phyloP scores from a whole-genome alignment of 1,140 invertebrate genomes.

The Thaumatotibia leucotreta region DNA sequence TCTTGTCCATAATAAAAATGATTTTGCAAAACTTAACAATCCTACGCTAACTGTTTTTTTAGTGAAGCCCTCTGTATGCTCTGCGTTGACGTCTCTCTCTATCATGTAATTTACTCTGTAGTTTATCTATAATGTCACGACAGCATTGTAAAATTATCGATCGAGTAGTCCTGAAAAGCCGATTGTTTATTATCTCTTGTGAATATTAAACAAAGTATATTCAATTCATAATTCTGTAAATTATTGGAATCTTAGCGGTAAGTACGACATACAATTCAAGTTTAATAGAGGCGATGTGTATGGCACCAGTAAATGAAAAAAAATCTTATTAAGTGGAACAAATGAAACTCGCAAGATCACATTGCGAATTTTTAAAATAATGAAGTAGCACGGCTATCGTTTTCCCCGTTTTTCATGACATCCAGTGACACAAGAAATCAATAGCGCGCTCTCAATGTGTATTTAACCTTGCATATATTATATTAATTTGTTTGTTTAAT shows the following conservation, averaged over 20 bases:
- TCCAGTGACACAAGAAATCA: neutral
- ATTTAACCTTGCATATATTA: neutral
- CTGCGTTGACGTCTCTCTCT: neutral
- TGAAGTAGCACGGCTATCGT: neutral
- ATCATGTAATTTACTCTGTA: neutral
- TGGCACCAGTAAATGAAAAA: neutral
- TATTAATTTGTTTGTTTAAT: neutral
- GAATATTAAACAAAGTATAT: constrained; percentile 6
- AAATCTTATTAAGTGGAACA: constrained; percentile 3
- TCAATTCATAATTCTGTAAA: neutral
- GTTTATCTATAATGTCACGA: constrained; percentile 9
- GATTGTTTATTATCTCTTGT: constrained; percentile 1
- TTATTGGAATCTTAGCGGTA: constrained; percentile 11
- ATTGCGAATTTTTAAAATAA: neutral
- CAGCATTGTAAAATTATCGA: constrained; percentile 13
- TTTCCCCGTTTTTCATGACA: neutral
- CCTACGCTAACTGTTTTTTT: too few species aligned
- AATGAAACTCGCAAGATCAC: neutral
- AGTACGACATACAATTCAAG: neutral
- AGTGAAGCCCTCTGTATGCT: neutral
- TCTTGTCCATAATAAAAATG: too few species aligned
- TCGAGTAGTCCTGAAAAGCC: constrained; percentile 7
- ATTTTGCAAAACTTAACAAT: too few species aligned
- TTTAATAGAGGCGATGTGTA: neutral
- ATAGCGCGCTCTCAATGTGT: neutral